phyloP scores from a whole-genome alignment of 2,797 vertebrate species.

The Eupleurogrammus muticus region DNA sequence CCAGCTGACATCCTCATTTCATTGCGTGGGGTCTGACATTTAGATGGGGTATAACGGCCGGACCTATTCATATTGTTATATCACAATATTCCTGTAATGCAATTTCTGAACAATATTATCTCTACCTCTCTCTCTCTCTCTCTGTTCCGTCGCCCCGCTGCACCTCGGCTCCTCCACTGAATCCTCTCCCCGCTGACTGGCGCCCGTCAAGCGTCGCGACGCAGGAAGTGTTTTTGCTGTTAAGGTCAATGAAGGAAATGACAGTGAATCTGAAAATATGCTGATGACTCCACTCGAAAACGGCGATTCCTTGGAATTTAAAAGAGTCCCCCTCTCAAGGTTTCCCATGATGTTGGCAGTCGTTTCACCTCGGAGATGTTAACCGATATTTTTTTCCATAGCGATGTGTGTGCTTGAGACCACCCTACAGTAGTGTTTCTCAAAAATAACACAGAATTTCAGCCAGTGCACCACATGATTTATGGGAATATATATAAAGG shows the following conservation, averaged over 20 bases:
- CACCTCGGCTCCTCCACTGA: constrained; percentile 68
- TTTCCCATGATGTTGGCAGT: constrained; percentile 46
- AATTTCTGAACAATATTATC: constrained; percentile 76
- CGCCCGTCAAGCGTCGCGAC: constrained; percentile 56
- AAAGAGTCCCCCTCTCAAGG: constrained; percentile 47
- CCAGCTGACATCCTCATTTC: constrained; percentile 17
- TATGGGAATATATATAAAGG: constrained; percentile 51
- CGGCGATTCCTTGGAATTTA: constrained; percentile 66
- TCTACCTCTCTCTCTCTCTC: constrained; percentile 43
- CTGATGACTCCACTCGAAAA: constrained; percentile 79
- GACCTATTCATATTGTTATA: constrained; percentile 55
- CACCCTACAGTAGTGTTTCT: constrained; percentile 22
- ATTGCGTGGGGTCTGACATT: constrained; percentile 55
- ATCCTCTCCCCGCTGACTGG: constrained; percentile 65
- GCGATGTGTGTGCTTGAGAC: constrained; percentile 40
- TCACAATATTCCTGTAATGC: constrained; percentile 72
- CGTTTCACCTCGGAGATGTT: constrained; percentile 43
- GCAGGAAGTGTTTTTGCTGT: constrained; percentile 77
- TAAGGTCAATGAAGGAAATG: constrained; percentile 78
- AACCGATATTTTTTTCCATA: constrained; percentile 34
- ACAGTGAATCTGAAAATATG: constrained; percentile 81
- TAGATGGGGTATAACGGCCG: constrained; percentile 46
- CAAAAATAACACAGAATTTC: constrained; percentile 35
- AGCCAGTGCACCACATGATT: neutral
- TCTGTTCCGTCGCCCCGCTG: constrained; percentile 50